Conservation (phyloP, 2,888 invertebrate species). For the Drosophila emarginata region DNA sequence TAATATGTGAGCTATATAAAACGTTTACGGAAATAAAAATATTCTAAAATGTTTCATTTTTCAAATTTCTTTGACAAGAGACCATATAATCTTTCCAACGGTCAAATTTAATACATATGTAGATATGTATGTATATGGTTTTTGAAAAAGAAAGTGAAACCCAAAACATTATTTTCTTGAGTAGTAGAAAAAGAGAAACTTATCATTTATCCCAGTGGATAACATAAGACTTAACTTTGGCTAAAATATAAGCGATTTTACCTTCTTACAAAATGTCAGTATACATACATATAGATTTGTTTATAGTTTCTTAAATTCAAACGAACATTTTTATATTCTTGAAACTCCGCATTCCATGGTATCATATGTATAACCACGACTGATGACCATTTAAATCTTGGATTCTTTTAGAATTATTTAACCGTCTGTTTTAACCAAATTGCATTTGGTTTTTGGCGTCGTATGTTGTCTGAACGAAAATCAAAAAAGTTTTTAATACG, state of each 20-base stretch:
- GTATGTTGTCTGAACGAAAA: conserved; percentile 3
- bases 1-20: too few relatives aligned
- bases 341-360: background rate
- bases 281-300: background rate
- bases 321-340: background rate
- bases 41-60: too few relatives aligned
- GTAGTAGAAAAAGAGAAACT: background rate
- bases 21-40: too few relatives aligned
- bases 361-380: background rate
- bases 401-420: background rate
- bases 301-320: background rate
- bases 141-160: too few relatives aligned
- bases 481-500: conserved; percentile 33
- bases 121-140: too few relatives aligned
- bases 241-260: background rate
- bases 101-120: too few relatives aligned
- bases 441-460: background rate
- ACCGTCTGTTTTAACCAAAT: background rate
- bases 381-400: background rate
- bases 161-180: background rate
- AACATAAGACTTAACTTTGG: background rate
- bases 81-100: too few relatives aligned
- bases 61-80: too few relatives aligned
- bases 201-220: background rate
- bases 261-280: background rate